Conservation (phyloP, 2,113 vertebrate genomes). For the Columba janthina region DNA sequence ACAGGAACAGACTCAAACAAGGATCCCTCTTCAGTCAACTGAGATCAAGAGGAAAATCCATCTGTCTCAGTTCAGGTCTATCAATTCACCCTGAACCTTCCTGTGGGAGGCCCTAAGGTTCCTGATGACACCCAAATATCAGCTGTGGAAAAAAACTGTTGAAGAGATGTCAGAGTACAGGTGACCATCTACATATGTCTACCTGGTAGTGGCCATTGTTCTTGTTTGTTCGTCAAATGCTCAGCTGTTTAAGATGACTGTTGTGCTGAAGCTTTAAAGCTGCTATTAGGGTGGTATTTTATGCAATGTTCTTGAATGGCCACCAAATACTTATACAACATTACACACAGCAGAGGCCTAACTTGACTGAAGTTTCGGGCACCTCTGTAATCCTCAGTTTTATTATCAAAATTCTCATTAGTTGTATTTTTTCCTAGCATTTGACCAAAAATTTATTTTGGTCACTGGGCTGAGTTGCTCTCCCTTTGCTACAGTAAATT, state of each 20-base stretch:
- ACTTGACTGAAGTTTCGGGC: background rate
- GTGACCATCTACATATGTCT: background rate
- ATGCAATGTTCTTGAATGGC: background rate
- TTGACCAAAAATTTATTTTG: background rate
- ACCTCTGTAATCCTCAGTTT: background rate
- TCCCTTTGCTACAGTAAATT: background rate
- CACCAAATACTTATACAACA: background rate
- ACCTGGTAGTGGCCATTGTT: background rate
- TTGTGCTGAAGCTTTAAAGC: background rate
- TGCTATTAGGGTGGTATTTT: background rate
- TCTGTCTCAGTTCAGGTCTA: background rate
- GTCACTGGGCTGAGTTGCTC: background rate
- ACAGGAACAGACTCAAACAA: background rate
- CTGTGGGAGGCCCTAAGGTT: background rate
- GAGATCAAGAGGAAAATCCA: background rate
- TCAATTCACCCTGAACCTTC: background rate
- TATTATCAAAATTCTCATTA: background rate
- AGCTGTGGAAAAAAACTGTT: background rate
- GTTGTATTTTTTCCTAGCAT: background rate
- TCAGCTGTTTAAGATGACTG: background rate
- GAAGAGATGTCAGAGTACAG: background rate
- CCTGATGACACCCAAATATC: background rate
- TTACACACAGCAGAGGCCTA: background rate
- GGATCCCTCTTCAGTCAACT: background rate
- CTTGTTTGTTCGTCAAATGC: background rate